Evolutionary conservation across 1,140 invertebrate genomes (phyloP).

Genomic region (Trachymyrmex septentrionalis): DNA sequence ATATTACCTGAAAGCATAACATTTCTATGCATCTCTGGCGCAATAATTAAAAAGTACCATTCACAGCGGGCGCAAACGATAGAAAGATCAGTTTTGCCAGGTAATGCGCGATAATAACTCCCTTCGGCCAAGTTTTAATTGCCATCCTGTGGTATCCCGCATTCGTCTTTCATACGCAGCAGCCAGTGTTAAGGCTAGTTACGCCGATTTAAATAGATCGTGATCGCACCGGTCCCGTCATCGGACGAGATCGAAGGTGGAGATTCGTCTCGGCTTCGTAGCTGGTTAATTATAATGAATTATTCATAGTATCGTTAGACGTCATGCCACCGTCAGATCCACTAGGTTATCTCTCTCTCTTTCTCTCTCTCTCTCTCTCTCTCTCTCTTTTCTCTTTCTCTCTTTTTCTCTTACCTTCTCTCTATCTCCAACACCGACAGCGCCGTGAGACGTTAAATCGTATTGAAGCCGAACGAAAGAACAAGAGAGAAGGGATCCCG

Average conservation of each 20-base stretch:
- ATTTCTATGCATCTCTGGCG: neutral
- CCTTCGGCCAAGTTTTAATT: slow-evolving; percentile 39
- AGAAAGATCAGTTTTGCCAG: neutral
- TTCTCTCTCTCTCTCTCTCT: neutral
- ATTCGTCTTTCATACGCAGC: slow-evolving; percentile 7
- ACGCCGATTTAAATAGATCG: slow-evolving; percentile 67
- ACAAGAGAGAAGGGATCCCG: neutral
- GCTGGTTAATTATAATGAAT: slow-evolving; percentile 67
- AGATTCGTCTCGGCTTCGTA: slow-evolving; percentile 61
- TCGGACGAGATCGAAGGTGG: slow-evolving; percentile 49
- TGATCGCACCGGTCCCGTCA: slow-evolving; percentile 59
- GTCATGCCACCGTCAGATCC: slow-evolving; percentile 57
- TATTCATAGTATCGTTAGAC: slow-evolving; percentile 69
- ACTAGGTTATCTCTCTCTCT: neutral
- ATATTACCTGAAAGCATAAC: neutral
- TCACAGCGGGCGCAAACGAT: neutral
- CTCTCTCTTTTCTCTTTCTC: neutral
- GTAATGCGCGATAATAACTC: slow-evolving; percentile 53
- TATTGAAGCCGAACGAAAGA: slow-evolving; percentile 57
- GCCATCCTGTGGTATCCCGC: neutral
- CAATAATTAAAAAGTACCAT: neutral
- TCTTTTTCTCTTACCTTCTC: neutral
- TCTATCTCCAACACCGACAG: neutral
- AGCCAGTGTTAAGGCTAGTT: slow-evolving; percentile 40
- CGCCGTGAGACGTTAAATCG: slow-evolving; percentile 54